Conservation (phyloP, 2,113 vertebrate species). For the Acanthochromis polyacanthus region DNA sequence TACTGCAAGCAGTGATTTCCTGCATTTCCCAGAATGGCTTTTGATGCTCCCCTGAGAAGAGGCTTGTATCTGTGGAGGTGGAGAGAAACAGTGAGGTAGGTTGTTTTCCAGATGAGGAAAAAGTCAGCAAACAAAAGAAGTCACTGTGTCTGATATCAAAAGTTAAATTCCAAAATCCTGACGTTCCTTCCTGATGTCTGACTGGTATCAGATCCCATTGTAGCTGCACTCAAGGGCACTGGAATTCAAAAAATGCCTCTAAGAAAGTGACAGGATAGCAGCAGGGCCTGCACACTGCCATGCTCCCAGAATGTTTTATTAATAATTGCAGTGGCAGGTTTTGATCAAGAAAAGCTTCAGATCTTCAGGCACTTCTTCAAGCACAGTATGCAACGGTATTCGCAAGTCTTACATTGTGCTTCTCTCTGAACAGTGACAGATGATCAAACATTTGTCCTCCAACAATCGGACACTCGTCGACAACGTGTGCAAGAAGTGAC, state of each 20-base stretch:
- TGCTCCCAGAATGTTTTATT: not conserved
- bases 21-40: conserved; percentile 40
- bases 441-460: no score
- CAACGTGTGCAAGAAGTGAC: no score
- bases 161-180: conserved; percentile 16
- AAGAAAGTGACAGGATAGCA: not conserved
- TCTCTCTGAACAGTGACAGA: not conserved
- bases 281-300: not conserved
- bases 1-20: conserved; percentile 30
- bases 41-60: conserved; percentile 30
- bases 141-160: conserved; percentile 12
- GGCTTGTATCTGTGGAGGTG: conserved; percentile 1
- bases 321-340: not conserved
- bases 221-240: conserved; percentile 23
- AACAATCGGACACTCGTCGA: no score
- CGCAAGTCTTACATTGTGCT: not conserved
- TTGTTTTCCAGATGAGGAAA: not conserved
- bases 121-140: conserved; percentile 23
- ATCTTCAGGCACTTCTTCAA: not conserved
- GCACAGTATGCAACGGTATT: not conserved
- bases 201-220: not conserved
- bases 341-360: not conserved
- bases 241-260: not conserved
- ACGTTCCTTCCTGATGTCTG: not conserved
- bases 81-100: not conserved